These are phyloP conservation scores for Noctua comes DNA, from an alignment of 2,888 invertebrate genomes.

Conservation along the genomic window DNA sequence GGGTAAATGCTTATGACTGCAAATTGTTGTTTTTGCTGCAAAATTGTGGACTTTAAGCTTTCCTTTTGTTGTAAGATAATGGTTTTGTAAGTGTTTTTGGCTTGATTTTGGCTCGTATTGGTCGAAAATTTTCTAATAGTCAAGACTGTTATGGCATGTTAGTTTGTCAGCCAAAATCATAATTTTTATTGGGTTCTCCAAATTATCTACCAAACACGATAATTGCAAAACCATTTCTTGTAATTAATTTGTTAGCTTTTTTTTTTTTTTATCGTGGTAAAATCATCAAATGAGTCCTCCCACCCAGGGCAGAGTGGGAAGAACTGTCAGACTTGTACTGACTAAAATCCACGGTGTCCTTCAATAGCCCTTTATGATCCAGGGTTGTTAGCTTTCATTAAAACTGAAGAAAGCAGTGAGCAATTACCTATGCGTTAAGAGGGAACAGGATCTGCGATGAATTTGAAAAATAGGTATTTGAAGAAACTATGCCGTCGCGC, in stretches of 20 bases:
- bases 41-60: conserved; percentile 21
- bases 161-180: background rate
- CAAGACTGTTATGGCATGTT: background rate
- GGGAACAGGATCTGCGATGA: too few relatives aligned
- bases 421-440: too few relatives aligned
- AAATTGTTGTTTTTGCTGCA: conserved; percentile 38
- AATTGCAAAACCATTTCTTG: background rate
- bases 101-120: background rate
- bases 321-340: too few relatives aligned
- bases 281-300: too few relatives aligned
- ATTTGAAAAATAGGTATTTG: too few relatives aligned
- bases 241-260: too few relatives aligned
- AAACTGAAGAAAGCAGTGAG: background rate
- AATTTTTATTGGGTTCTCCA: too few relatives aligned
- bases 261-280: too few relatives aligned
- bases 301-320: too few relatives aligned
- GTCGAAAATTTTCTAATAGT: background rate
- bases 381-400: background rate
- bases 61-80: conserved; percentile 38
- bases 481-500: too few relatives aligned
- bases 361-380: too few relatives aligned
- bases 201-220: background rate
- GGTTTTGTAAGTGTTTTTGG: conserved; percentile 12
- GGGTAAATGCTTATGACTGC: conserved; percentile 44
- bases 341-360: too few relatives aligned